Evolutionary conservation across 2,888 invertebrate genomes (phyloP).

Genomic region (Campoplex nolae): DNA sequence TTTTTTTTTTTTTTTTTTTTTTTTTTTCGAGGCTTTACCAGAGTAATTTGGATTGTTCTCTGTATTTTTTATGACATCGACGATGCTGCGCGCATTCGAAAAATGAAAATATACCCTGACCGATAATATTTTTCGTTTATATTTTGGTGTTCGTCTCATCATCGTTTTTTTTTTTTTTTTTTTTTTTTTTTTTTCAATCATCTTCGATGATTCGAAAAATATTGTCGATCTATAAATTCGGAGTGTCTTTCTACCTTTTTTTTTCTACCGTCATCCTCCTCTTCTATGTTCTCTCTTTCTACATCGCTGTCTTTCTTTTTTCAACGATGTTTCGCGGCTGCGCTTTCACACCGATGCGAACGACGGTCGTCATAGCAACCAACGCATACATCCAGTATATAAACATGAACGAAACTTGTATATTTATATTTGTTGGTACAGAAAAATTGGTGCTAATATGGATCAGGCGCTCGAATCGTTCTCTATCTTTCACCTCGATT

Average conservation of each 20-base stretch:
- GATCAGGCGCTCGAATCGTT: constrained; percentile 1
- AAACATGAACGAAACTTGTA: neutral
- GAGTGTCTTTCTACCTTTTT: constrained; percentile 1
- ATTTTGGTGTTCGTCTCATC: neutral
- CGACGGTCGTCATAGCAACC: constrained; percentile 69
- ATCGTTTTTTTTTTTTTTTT: no score
- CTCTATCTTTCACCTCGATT: neutral
- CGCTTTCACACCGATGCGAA: constrained; percentile 63
- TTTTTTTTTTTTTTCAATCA: no score
- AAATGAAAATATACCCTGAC: neutral
- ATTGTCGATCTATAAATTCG: neutral
- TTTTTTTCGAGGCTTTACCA: neutral
- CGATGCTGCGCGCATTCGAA: neutral
- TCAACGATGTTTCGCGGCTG: constrained; percentile 63
- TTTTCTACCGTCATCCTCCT: neutral
- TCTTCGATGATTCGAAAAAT: neutral
- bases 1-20: neutral
- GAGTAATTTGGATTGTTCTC: neutral
- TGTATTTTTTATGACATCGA: neutral
- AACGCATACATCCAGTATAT: constrained; percentile 8
- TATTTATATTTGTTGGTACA: neutral
- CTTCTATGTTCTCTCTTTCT: neutral
- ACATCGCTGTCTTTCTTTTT: constrained; percentile 26
- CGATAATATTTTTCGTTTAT: neutral
- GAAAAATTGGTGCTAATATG: neutral